phyloP scores from a whole-genome alignment of 2,797 vertebrate genomes.

The Spinibarbus caldwelli region DNA sequence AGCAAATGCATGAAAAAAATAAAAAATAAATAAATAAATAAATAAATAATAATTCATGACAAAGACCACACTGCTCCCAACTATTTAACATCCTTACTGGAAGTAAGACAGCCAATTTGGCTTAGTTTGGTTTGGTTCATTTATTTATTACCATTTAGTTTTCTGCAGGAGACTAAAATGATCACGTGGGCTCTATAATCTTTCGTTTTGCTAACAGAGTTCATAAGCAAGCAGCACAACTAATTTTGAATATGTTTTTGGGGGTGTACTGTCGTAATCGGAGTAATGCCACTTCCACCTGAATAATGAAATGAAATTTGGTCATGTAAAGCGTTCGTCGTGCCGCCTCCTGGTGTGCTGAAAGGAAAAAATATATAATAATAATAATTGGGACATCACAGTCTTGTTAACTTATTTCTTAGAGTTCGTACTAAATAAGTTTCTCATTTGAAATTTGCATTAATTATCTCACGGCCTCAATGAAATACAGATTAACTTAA shows the following conservation, averaged over 20 bases:
- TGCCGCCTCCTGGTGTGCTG: slow-evolving; percentile 3
- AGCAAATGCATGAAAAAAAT: background rate
- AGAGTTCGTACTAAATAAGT: slow-evolving; percentile 59
- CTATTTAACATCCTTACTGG: background rate
- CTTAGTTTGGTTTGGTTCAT: slow-evolving; percentile 10
- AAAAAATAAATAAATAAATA: background rate
- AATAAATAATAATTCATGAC: background rate
- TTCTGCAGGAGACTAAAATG: slow-evolving; percentile 10
- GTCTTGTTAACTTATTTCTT: slow-evolving; percentile 51
- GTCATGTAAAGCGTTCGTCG: background rate
- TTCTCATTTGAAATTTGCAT: slow-evolving; percentile 68
- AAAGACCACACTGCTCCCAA: background rate
- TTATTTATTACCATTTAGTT: slow-evolving; percentile 25
- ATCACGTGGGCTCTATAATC: slow-evolving; percentile 1
- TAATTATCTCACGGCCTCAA: slow-evolving; percentile 54
- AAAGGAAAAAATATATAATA: background rate
- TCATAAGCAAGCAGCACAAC: slow-evolving; percentile 20
- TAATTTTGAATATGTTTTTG: slow-evolving; percentile 29
- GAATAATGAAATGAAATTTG: slow-evolving; percentile 12
- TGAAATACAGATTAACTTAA: slow-evolving; percentile 55
- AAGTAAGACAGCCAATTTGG: background rate
- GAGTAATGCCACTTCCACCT: slow-evolving; percentile 21
- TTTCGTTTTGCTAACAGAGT: slow-evolving; percentile 37
- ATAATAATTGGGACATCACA: slow-evolving; percentile 57
- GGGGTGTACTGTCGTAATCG: slow-evolving; percentile 12